Base-by-base conservation (phyloP, 2,888 invertebrate species). In the Ectropis crepuscularia region DNA sequence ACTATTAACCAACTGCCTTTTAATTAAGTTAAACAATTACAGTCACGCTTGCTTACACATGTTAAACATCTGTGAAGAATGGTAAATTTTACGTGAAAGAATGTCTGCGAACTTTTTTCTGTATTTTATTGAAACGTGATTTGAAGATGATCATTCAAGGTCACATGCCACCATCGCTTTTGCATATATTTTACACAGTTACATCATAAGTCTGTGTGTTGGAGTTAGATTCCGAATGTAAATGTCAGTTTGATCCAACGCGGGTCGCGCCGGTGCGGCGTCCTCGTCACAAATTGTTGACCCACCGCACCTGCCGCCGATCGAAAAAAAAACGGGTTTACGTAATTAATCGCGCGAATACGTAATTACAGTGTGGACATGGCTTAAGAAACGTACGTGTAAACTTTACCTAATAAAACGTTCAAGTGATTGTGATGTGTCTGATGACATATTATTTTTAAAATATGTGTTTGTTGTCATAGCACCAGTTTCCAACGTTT, bases 201-300 rank as follows among this genome's bases (percentile, higher is more conserved):
- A 67, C 57, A 65, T 71, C 54, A 70, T 49, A 51, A 58, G 47
- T 39, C 51, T 47, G 42, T 57, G 69, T 69, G 69, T 67, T 72
- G 70, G 69, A 69, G 65, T 69, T 48, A 58, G 66, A 70, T 66
- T 70, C 70, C 62, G 61, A 69, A 70, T 65, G 69, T 74, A 81
- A 79, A 83, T 80, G 79, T 77, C 79, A 75, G 68, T 68, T 68
- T 64, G 67, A 67, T 61, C 60, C 36, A 39, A 11, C 12, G 42
- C 50, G 58, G 63, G 61, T 70, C 65, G 66, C 79, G 78, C 72
- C 65, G 81, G 64, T 74, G 86, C 65, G 81, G 64, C 75, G 86
- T 78, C 87, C 86, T 87, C 80, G 85, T 76, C 78, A 77, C 75
- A 71, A 77, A 73, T 72, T 71, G 77, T 78, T 81, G 84, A 82